These are phyloP conservation scores for Coenobita brevimanus DNA, from an alignment of 1,140 invertebrate genomes.

Conservation along the genomic window DNA sequence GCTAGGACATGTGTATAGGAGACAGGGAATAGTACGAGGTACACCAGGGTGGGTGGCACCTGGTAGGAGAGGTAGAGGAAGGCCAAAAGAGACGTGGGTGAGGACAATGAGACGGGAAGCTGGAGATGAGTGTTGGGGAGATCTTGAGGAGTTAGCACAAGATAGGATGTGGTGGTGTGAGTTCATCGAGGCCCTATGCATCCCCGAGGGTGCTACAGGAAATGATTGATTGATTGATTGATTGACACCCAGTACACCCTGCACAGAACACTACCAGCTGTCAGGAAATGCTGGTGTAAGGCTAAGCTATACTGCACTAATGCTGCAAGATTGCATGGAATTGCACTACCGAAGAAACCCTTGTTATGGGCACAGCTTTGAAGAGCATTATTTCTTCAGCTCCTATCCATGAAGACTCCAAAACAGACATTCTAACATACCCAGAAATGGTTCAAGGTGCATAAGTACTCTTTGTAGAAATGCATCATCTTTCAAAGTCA, in stretches of 20 bases:
- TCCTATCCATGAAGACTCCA: slow-evolving; percentile 17
- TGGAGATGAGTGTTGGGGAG: no score
- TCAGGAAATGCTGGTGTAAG: slow-evolving; percentile 20
- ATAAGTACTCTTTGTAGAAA: slow-evolving; percentile 15
- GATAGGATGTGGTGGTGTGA: no score
- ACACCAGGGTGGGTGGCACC: no score
- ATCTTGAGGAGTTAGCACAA: no score
- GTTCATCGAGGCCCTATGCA: no score
- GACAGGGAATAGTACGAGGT: no score
- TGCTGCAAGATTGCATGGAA: slow-evolving; percentile 20
- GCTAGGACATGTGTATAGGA: no score
- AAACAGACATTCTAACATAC: slow-evolving; percentile 7
- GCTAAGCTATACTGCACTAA: slow-evolving; percentile 11
- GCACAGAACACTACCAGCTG: slow-evolving; percentile 10
- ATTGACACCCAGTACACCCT: slow-evolving; percentile 24
- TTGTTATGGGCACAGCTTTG: background rate
- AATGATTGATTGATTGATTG: no score
- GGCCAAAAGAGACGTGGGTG: no score
- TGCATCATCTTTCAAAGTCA: slow-evolving; percentile 10
- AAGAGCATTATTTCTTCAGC: slow-evolving; percentile 28
- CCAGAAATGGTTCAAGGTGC: slow-evolving; percentile 1
- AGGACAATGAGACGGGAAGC: no score
- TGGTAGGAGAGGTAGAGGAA: no score
- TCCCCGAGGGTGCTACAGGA: no score
- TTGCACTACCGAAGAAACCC: slow-evolving; percentile 24